Conservation (phyloP, 2,113 vertebrate species). For the Eolophus roseicapilla region DNA sequence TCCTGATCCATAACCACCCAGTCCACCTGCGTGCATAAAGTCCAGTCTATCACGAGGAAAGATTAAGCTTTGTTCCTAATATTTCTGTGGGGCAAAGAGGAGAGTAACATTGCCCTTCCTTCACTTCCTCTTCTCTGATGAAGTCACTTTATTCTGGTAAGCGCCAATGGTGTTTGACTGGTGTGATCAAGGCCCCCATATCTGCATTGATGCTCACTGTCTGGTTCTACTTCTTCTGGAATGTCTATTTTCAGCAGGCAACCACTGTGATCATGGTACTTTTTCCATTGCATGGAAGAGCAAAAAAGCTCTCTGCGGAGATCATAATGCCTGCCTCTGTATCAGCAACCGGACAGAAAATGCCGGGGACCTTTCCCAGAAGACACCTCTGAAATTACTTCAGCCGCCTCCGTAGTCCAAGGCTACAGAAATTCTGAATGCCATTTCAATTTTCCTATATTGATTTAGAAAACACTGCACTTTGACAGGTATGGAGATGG, state of each 20-base stretch:
- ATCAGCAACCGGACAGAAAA: conserved; percentile 30
- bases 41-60: conserved; percentile 80
- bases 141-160: conserved; percentile 71
- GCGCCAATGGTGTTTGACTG: conserved; percentile 52
- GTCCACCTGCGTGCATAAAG: conserved; percentile 97
- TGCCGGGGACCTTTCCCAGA: conserved; percentile 39
- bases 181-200: conserved; percentile 55
- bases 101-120: conserved; percentile 72
- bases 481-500: conserved; percentile 25
- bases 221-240: conserved; percentile 67
- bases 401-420: conserved; percentile 46
- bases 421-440: conserved; percentile 53
- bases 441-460: neutral
- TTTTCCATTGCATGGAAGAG: conserved; percentile 43
- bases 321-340: conserved; percentile 45
- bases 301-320: conserved; percentile 57
- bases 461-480: conserved; percentile 43
- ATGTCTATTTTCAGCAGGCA: conserved; percentile 61
- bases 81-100: conserved; percentile 75
- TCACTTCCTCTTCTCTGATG: conserved; percentile 74
- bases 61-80: conserved; percentile 66
- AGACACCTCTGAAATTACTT: conserved; percentile 66
- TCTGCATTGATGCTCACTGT: conserved; percentile 57
- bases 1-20: conserved; percentile 98
- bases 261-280: conserved; percentile 30